Conservation (phyloP, 2,797 vertebrate species). For the Limosa lapponica region DNA sequence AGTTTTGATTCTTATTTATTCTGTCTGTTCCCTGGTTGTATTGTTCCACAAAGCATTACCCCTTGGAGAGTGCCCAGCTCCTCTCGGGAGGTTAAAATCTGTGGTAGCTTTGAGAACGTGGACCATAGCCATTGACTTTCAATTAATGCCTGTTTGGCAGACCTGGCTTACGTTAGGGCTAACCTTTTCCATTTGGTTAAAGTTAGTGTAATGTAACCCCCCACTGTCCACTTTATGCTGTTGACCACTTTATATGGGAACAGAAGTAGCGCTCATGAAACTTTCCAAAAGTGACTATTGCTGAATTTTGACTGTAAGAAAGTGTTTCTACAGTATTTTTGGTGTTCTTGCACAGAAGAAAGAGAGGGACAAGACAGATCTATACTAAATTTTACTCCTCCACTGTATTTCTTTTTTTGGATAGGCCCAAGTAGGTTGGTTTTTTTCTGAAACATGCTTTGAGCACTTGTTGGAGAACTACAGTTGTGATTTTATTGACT, state of each 20-base stretch:
- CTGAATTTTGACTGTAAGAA: not conserved
- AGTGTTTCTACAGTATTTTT: not conserved
- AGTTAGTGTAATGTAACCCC: not conserved
- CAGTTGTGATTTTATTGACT: not conserved
- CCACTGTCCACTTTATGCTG: not conserved
- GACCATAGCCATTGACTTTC: not conserved
- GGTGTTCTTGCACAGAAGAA: not conserved
- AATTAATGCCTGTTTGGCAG: not conserved
- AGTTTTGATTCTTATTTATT: not conserved
- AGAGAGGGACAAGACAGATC: not conserved
- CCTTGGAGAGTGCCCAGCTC: not conserved
- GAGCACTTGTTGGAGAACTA: not conserved
- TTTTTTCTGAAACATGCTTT: not conserved
- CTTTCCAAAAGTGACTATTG: not conserved
- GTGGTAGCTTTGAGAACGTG: not conserved
- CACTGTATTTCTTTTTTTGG: not conserved
- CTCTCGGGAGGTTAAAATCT: not conserved
- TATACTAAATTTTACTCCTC: not conserved
- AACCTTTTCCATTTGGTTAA: not conserved
- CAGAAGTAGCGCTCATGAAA: not conserved
- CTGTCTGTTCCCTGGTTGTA: not conserved
- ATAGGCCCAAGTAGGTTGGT: not conserved
- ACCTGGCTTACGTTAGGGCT: not conserved
- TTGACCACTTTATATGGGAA: not conserved
- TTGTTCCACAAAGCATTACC: not conserved